Base-by-base conservation (phyloP, 2,888 invertebrate genomes). In the Phragmatobia fuliginosa region DNA sequence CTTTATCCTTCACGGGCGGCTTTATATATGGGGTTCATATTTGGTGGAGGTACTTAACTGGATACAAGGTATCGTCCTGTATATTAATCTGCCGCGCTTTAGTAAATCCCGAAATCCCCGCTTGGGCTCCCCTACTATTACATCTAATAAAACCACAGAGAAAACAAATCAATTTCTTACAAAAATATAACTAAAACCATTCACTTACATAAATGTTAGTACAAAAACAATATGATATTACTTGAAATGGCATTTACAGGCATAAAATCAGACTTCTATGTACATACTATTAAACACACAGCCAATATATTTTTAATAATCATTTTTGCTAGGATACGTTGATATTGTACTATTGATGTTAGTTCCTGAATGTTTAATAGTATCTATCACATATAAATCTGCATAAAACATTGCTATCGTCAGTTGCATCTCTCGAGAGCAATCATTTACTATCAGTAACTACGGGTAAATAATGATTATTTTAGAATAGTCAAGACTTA, bases 161-260 rank as follows among this genome's bases (percentile, higher is more conserved):
- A 80, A 74, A 79, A 76, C 73, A 74, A 73, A 78, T 78, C 66
- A 65, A 78, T 81, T 81, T 80, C 71, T 81, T 78, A 78, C 68
- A 80, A 78, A 79, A 77, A 80, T 75, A 76, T 63, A 78, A 78
- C 74, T 67, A 72, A 81, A 81, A 38, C 73, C 72, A 72, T 76
- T 69, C 75, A 78, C 67, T 60, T 71, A 68, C 73, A 74, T 71
- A 66, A 71, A 71, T 72, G 81, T 84, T 84, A 84, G 74, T 81
- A 76, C 68, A 76, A 77, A 76, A 65, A 76, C 66, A 74, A 72
- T 70, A 83, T 66, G 62, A 73, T 74, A 72, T 65, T 66, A 69
- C 66, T 75, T 64, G 62, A 71, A 77, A 79, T 81, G 75, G 80
- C 76, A 76, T 80, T 78, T 73, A 67, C 75, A 79, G 78, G 71